phyloP scores from a whole-genome alignment of 2,888 invertebrate genomes.

The Drosophila subsilvestris region DNA sequence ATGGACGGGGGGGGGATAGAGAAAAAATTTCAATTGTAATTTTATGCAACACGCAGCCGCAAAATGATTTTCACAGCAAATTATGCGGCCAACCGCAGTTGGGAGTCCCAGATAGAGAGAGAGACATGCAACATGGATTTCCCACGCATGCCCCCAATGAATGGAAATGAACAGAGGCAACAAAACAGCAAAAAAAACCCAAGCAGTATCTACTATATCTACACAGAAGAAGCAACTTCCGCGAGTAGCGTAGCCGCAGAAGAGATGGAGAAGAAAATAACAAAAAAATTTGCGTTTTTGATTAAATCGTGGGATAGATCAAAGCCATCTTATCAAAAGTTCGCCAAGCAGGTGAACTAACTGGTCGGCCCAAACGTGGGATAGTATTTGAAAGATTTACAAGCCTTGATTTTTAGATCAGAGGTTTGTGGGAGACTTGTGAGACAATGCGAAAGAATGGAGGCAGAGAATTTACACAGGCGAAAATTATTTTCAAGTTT shows the following conservation, averaged over 20 bases:
- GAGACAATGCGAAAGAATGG: constrained; percentile 10
- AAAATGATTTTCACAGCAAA: constrained; percentile 74
- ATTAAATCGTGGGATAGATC: constrained; percentile 80
- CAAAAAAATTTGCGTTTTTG: constrained; percentile 75
- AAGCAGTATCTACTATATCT: constrained; percentile 2
- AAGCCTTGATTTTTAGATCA: neutral
- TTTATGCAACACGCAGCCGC: constrained; percentile 75
- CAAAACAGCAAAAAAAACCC: constrained; percentile 17
- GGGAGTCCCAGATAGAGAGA: constrained; percentile 33
- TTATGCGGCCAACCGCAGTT: constrained; percentile 74
- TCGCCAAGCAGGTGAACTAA: constrained; percentile 34
- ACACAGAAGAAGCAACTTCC: constrained; percentile 61
- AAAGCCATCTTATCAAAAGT: constrained; percentile 57
- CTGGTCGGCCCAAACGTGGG: constrained; percentile 50
- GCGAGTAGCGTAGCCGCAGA: constrained; percentile 44
- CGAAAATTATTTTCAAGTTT: neutral
- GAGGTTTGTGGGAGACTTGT: neutral
- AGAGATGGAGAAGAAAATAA: constrained; percentile 22
- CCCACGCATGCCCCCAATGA: constrained; percentile 65
- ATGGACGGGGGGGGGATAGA: neutral
- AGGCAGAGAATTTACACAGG: neutral
- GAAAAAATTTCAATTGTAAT: constrained; percentile 63
- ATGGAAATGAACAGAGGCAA: constrained; percentile 35
- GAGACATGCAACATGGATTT: constrained; percentile 63
- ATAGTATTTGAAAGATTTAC: constrained; percentile 29